A percentile compares a stretch with the other conserved stretches of the same genome.
These are phyloP conservation scores for Amblyopsis rosae DNA, from an alignment of 2,113 vertebrate genomes.

Conservation along the genomic window DNA sequence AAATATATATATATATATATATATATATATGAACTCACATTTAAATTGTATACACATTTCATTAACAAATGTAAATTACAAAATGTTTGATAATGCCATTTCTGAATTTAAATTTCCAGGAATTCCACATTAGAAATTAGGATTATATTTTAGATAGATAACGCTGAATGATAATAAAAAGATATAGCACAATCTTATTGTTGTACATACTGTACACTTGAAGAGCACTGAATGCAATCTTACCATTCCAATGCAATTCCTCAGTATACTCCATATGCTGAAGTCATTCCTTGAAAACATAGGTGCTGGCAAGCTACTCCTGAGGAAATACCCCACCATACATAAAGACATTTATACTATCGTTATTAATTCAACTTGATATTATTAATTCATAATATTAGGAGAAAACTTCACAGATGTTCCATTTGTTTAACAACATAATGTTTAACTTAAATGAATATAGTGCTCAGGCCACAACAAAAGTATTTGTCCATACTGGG, in stretches of 20 bases:
- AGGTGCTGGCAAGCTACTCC: conserved; percentile 91
- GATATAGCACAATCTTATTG: too few species aligned
- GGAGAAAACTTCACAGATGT: neutral
- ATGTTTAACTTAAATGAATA: conserved; percentile 50
- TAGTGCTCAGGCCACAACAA: conserved; percentile 17
- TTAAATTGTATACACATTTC: too few species aligned
- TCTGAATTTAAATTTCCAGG: too few species aligned
- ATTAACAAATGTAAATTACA: too few species aligned
- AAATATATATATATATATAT: too few species aligned
- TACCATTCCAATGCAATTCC: conserved; percentile 99
- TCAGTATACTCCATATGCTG: conserved; percentile 98
- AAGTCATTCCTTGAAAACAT: conserved; percentile 99
- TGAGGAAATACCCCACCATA: conserved; percentile 54
- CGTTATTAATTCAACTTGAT: too few species aligned
- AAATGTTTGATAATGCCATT: too few species aligned
- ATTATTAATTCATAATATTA: too few species aligned
- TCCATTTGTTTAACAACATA: conserved; percentile 37
- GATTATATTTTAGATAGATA: too few species aligned
- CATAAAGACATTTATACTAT: conserved; percentile 4
- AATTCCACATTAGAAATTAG: too few species aligned
- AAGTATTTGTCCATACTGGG: conserved; percentile 33
- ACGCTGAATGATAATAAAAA: too few species aligned
- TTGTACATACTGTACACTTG: neutral
- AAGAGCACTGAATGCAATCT: conserved; percentile 26
- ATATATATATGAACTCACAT: too few species aligned